phyloP scores from a whole-genome alignment of 2,888 invertebrate genomes.

The Operophtera brumata region DNA sequence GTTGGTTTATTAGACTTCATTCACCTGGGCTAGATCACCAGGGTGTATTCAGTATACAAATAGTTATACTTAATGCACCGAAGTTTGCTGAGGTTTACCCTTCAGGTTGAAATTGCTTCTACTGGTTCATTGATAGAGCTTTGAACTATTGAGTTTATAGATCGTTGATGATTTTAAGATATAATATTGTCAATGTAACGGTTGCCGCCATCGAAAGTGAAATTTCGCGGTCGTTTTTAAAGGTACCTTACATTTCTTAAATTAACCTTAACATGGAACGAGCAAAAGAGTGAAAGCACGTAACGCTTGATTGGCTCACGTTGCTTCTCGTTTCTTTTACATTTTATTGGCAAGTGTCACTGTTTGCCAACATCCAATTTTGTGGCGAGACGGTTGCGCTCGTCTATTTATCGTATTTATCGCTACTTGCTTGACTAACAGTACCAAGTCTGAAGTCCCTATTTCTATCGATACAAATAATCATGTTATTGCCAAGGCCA shows the following conservation, averaged over 20 bases:
- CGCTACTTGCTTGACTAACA: slow-evolving; percentile 26
- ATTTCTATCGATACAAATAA: too few relatives aligned
- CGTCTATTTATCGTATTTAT: slow-evolving; percentile 45
- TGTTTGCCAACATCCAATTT: slow-evolving; percentile 55
- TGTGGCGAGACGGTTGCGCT: slow-evolving; percentile 42
- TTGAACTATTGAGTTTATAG: too few relatives aligned
- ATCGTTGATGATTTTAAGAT: background rate
- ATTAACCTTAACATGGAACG: slow-evolving; percentile 45
- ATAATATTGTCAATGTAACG: background rate
- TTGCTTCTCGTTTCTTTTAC: slow-evolving; percentile 51
- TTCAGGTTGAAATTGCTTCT: background rate
- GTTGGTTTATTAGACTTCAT: too few relatives aligned
- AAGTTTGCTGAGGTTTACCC: background rate
- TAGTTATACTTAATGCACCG: too few relatives aligned
- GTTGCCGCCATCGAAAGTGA: slow-evolving; percentile 5
- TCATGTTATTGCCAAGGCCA: too few relatives aligned
- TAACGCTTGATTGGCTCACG: slow-evolving; percentile 63
- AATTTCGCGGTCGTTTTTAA: slow-evolving; percentile 13
- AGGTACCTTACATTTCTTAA: slow-evolving; percentile 38
- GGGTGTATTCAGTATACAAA: too few relatives aligned
- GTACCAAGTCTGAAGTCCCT: too few relatives aligned
- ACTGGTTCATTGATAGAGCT: too few relatives aligned
- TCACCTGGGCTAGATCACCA: too few relatives aligned
- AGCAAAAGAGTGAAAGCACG: slow-evolving; percentile 67
- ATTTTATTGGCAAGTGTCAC: slow-evolving; percentile 54